Evolutionary conservation across 2,888 invertebrate species (phyloP).

Genomic region (Drosophila greeni): DNA sequence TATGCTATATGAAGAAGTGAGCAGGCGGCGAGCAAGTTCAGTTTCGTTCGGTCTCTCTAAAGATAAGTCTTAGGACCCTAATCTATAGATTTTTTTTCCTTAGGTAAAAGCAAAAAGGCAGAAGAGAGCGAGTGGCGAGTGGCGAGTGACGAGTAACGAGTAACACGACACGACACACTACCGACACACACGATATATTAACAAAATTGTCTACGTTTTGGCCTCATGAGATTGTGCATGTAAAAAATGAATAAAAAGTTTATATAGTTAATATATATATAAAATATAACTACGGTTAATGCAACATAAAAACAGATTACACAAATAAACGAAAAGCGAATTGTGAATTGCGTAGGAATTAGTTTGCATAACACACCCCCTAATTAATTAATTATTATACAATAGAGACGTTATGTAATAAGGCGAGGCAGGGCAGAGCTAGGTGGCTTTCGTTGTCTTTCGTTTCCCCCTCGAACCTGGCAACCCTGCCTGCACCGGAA

Average conservation of each 20-base stretch:
- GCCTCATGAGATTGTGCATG: constrained; percentile 72
- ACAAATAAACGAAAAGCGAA: constrained; percentile 59
- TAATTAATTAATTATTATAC: constrained; percentile 31
- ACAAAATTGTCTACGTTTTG: constrained; percentile 45
- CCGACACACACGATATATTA: constrained; percentile 5
- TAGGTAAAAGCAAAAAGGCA: constrained; percentile 25
- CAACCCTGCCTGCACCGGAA: neutral
- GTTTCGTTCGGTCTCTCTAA: constrained; percentile 24
- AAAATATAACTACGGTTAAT: constrained; percentile 39
- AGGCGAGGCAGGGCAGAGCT: neutral
- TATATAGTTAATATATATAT: constrained; percentile 50
- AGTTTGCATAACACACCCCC: constrained; percentile 28
- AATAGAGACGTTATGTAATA: neutral
- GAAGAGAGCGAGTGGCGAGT: constrained; percentile 18
- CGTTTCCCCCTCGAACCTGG: neutral
- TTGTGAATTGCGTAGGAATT: constrained; percentile 63
- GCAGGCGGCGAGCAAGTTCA: neutral
- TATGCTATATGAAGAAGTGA: constrained; percentile 1
- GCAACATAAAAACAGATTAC: constrained; percentile 22
- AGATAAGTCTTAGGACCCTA: constrained; percentile 47
- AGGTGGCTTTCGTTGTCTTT: constrained; percentile 1
- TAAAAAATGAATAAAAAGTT: constrained; percentile 61
- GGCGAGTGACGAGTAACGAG: constrained; percentile 22
- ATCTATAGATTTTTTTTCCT: constrained; percentile 50
- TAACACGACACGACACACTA: constrained; percentile 6